These are phyloP conservation scores for Pseudorectes ferrugineus DNA, from an alignment of 2,113 vertebrate genomes.

Conservation along the genomic window DNA sequence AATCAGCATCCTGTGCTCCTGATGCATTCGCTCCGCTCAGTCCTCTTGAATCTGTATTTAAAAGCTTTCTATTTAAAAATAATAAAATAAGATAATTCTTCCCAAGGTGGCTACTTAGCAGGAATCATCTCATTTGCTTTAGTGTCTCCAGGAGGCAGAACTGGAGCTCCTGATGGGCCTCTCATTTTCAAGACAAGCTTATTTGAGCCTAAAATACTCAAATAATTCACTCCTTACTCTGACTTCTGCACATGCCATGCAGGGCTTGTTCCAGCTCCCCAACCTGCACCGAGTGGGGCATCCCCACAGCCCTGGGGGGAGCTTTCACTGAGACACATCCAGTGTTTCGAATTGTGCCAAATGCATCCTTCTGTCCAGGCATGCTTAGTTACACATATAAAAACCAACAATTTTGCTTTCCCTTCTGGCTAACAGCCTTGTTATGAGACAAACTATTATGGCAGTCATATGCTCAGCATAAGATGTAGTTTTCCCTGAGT, in stretches of 20 bases:
- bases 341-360: not conserved
- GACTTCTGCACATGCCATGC: not conserved
- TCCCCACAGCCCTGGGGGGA: not conserved
- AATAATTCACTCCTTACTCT: not conserved
- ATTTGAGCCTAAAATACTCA: not conserved
- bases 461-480: constrained; percentile 28
- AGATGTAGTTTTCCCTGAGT: not conserved
- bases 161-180: not conserved
- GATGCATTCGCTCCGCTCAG: not conserved
- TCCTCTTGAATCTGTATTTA: not conserved
- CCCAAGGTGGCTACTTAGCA: not conserved
- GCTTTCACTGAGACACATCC: not conserved
- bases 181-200: not conserved
- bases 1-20: not conserved
- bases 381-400: constrained; percentile 27
- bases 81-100: not conserved
- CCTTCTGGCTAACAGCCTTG: constrained; percentile 45
- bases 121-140: constrained; percentile 14
- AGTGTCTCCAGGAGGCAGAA: not conserved
- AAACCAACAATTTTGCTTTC: not conserved
- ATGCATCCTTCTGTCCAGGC: constrained; percentile 7
- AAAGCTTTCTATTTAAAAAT: constrained; percentile 7
- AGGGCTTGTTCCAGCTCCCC: not conserved
- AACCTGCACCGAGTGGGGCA: not conserved
- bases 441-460: constrained; percentile 28